Conservation (phyloP, 2,797 vertebrate genomes). For the Clarias fuscus region DNA sequence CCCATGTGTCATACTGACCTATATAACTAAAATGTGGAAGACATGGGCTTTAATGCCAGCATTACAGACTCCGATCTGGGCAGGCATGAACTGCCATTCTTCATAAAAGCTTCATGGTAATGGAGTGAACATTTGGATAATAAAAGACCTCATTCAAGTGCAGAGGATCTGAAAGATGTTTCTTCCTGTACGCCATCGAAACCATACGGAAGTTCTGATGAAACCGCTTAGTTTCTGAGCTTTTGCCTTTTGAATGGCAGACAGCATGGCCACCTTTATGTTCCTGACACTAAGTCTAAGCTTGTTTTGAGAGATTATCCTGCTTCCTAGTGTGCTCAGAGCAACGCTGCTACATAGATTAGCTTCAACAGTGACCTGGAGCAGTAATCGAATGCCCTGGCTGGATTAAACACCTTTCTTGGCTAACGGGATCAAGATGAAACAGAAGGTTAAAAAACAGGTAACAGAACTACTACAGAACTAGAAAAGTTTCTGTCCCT, state of each 20-base stretch:
- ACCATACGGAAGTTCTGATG: not conserved
- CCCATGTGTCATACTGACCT: slow-evolving; percentile 25
- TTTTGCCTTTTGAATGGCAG: slow-evolving; percentile 16
- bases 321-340: slow-evolving; percentile 68
- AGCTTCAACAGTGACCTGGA: slow-evolving; percentile 16
- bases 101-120: slow-evolving; percentile 25
- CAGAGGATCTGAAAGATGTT: not conserved
- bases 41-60: slow-evolving; percentile 1
- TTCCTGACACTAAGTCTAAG: slow-evolving; percentile 77
- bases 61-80: not conserved
- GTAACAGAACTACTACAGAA: not conserved
- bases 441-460: not conserved
- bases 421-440: not conserved
- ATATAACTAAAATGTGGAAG: slow-evolving; percentile 24
- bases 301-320: slow-evolving; percentile 77
- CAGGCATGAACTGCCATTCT: not conserved
- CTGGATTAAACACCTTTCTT: slow-evolving; percentile 22
- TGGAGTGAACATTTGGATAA: not conserved
- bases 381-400: slow-evolving; percentile 19
- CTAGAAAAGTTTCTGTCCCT: not conserved
- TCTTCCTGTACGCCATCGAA: not conserved
- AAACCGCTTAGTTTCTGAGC: slow-evolving; percentile 30
- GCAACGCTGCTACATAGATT: slow-evolving; percentile 40
- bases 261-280: slow-evolving; percentile 59
- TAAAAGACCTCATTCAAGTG: slow-evolving; percentile 1